A percentile compares a stretch with the other conserved stretches of the same genome.
Evolutionary conservation across 2,888 invertebrate genomes (phyloP).

Genomic region (Yponomeuta evonymella): DNA sequence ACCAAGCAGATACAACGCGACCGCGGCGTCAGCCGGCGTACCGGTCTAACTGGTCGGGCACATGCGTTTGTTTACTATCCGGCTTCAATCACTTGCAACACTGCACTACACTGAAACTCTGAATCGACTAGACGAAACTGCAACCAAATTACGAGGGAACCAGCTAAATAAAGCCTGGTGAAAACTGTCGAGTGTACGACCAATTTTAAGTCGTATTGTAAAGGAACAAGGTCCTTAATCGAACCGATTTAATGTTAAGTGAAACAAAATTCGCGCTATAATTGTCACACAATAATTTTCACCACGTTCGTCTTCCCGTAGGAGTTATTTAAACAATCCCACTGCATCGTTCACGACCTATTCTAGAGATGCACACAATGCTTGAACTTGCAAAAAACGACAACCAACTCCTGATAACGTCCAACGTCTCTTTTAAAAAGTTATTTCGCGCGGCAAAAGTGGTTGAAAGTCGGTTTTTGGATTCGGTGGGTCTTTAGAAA

Average conservation of each 20-base stretch:
- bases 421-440: too few species aligned
- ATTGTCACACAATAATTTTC: too few species aligned
- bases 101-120: constrained; percentile 1
- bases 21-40: constrained; percentile 67
- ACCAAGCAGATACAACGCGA: constrained; percentile 44
- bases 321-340: neutral
- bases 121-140: neutral
- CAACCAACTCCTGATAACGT: too few species aligned
- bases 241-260: too few species aligned
- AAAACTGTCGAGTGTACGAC: neutral
- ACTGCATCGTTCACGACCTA: neutral
- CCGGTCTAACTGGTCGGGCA: constrained; percentile 68
- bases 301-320: neutral
- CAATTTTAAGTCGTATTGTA: neutral
- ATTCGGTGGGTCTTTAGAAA: neutral
- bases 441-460: too few species aligned
- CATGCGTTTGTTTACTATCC: constrained; percentile 75
- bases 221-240: too few species aligned
- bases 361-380: neutral
- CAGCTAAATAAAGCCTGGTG: neutral
- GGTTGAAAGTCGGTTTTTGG: neutral
- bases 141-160: neutral
- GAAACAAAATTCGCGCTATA: too few species aligned
- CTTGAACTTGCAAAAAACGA: neutral
- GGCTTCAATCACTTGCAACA: constrained; percentile 25